Percentiles rank a stretch among this genome's conserved stretches.
These are phyloP conservation scores for Xenopus petersii DNA, from an alignment of 2,797 vertebrate genomes.

Conservation along the genomic window DNA sequence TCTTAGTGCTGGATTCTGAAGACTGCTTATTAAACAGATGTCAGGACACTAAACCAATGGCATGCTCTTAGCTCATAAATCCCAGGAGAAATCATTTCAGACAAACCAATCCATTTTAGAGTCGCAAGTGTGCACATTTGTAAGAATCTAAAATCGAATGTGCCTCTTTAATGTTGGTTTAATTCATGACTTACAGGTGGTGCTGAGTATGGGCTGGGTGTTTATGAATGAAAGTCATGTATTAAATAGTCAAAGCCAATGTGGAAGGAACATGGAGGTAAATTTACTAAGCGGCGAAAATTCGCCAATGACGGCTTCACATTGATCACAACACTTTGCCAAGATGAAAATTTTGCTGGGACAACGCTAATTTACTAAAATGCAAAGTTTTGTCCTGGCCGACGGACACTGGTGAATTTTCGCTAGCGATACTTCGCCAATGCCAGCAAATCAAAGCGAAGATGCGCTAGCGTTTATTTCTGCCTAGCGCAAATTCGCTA, in stretches of 20 bases:
- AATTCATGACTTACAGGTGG: conserved; percentile 18
- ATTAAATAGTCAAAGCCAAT: conserved; percentile 19
- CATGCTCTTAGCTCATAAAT: conserved; percentile 87
- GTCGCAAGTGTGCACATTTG: conserved; percentile 3
- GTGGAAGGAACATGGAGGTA: neutral
- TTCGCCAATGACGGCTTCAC: no score
- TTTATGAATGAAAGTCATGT: conserved; percentile 30
- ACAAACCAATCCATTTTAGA: conserved; percentile 59
- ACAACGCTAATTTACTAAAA: no score
- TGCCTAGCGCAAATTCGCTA: no score
- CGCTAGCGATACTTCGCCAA: no score
- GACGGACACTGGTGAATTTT: no score
- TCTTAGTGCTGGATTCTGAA: conserved; percentile 79
- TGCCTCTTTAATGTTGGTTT: conserved; percentile 13
- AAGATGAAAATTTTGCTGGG: no score
- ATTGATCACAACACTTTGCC: no score
- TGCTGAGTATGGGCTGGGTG: neutral
- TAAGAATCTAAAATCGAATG: conserved; percentile 19
- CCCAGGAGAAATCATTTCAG: conserved; percentile 77
- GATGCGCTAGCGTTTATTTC: no score
- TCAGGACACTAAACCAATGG: conserved; percentile 86
- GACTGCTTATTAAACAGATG: conserved; percentile 87
- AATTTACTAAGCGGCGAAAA: no score
- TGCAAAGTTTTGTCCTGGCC: no score
- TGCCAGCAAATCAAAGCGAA: no score